Evolutionary conservation across 2,113 vertebrate genomes (phyloP).

Genomic region (Xenopus borealis): DNA sequence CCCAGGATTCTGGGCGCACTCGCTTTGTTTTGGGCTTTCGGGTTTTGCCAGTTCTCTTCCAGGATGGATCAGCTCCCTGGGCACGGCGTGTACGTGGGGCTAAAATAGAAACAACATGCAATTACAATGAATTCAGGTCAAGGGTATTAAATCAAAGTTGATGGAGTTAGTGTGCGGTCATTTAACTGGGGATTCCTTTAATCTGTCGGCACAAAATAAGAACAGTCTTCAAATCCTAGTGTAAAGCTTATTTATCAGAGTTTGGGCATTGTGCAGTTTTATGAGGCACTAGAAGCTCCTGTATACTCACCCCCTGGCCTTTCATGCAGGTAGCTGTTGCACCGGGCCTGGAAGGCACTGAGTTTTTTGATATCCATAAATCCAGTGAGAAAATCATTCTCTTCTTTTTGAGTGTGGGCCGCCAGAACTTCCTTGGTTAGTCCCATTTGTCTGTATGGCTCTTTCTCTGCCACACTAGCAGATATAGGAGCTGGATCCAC

Average conservation of each 20-base stretch:
- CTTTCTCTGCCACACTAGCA: conserved; percentile 68
- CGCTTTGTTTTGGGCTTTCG: conserved; percentile 80
- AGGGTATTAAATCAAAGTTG: background rate
- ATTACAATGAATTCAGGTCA: background rate
- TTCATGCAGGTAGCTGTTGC: conserved; percentile 73
- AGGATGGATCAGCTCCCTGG: conserved; percentile 44
- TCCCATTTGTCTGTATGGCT: conserved; percentile 79
- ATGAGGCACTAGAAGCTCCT: too few species aligned
- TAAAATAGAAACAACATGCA: conserved; percentile 28
- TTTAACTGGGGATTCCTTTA: too few species aligned
- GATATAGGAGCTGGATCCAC: conserved; percentile 56
- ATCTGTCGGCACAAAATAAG: too few species aligned
- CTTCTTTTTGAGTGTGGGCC: conserved; percentile 90
- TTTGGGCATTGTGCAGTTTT: too few species aligned
- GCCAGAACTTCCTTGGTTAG: conserved; percentile 92
- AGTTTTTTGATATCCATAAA: conserved; percentile 74
- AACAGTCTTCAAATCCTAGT: too few species aligned
- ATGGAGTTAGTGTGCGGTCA: background rate
- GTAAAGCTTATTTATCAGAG: too few species aligned
- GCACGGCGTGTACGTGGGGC: conserved; percentile 49
- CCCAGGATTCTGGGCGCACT: conserved; percentile 77
- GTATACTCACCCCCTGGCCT: conserved; percentile 58
- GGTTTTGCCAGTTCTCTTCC: conserved; percentile 70
- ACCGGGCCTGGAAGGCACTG: conserved; percentile 70
- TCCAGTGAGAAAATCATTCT: conserved; percentile 83